Evolutionary conservation across 2,888 invertebrate genomes (phyloP).

Genomic region (Phorcus lineatus): DNA sequence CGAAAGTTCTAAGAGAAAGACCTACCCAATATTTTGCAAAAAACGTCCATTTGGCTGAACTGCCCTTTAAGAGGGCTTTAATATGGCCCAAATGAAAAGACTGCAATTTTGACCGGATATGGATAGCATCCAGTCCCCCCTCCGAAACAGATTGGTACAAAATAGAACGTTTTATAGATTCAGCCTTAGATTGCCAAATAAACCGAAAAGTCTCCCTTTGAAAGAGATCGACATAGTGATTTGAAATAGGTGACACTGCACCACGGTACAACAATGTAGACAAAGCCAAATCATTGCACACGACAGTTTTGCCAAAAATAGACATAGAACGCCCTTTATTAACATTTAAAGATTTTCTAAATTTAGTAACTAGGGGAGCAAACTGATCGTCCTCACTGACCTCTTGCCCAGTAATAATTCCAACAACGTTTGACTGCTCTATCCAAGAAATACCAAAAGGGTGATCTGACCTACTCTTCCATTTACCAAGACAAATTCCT

Average conservation of each 20-base stretch:
- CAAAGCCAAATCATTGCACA: conserved; percentile 17
- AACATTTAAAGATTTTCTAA: background rate
- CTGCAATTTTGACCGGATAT: background rate
- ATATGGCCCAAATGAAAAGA: conserved; percentile 24
- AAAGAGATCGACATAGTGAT: background rate
- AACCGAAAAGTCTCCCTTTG: conserved; percentile 20
- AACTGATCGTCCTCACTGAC: conserved; percentile 22
- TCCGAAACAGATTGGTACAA: background rate
- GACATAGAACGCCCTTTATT: conserved; percentile 8
- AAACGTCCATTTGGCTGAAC: conserved; percentile 26
- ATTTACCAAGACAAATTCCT: conserved; percentile 24
- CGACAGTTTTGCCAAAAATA: conserved; percentile 31
- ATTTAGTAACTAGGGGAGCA: background rate
- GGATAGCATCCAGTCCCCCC: conserved; percentile 14
- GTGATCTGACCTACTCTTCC: conserved; percentile 21
- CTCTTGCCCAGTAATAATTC: conserved; percentile 36
- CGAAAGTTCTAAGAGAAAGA: conserved; percentile 2
- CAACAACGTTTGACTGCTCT: conserved; percentile 37
- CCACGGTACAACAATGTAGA: conserved; percentile 20
- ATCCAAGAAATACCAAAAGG: conserved; percentile 39
- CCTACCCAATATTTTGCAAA: conserved; percentile 39
- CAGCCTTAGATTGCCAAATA: too few species aligned
- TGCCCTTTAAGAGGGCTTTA: conserved; percentile 17
- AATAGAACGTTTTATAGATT: background rate
- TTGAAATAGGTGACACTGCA: background rate